Percentiles rank a stretch among this genome's conserved stretches.
Evolutionary conservation across 2,113 vertebrate genomes (phyloP).

Genomic region (Sphyrna mokarran): DNA sequence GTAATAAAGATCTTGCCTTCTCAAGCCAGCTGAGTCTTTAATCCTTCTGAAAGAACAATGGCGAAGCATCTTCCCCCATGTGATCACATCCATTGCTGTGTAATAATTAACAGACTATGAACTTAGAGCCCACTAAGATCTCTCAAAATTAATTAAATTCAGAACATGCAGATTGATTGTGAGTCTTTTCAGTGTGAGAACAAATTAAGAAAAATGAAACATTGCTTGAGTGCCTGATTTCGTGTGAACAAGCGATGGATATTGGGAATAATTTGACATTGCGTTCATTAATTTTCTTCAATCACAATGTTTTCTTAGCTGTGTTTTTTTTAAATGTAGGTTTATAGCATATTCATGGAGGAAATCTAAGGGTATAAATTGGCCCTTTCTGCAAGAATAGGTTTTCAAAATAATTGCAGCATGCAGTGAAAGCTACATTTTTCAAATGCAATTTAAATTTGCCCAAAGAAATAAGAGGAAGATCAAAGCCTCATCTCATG

Average conservation of each 20-base stretch:
- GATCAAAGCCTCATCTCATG: not conserved
- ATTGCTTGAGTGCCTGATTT: not conserved
- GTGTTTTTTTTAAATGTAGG: not conserved
- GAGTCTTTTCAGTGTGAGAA: not conserved
- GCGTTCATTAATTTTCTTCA: conserved; percentile 25
- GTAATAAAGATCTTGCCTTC: not conserved
- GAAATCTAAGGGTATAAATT: not conserved
- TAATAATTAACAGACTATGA: not conserved
- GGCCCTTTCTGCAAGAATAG: not conserved
- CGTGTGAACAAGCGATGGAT: not conserved
- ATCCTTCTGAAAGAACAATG: not conserved
- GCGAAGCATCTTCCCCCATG: not conserved
- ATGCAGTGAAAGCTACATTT: not conserved
- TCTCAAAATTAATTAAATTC: conserved; percentile 1
- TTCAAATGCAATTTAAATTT: not conserved
- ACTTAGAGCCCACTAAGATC: not conserved
- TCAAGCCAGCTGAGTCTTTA: not conserved
- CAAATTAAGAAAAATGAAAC: conserved; percentile 24
- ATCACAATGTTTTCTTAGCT: not conserved
- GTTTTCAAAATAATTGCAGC: not conserved
- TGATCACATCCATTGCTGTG: not conserved
- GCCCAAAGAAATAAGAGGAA: not conserved
- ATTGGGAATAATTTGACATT: not conserved
- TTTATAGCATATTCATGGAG: not conserved
- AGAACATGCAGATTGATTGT: not conserved